Evolutionary conservation across 1,140 invertebrate genomes (phyloP), one percentile per base, ranked within the genome.

Genomic region (Dinoponera quadriceps): DNA sequence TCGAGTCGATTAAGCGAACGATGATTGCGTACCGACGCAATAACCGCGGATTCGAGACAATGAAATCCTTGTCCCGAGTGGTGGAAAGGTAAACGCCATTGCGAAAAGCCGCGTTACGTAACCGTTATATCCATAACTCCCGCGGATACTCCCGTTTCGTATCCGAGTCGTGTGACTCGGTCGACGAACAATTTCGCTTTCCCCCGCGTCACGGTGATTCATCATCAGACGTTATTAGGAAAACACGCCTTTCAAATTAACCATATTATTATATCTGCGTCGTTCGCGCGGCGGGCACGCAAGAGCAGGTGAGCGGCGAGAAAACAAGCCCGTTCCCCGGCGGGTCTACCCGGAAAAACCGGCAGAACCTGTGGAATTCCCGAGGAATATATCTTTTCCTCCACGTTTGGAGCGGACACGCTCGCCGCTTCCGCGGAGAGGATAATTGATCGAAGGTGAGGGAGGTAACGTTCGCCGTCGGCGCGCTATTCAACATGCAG

Each of bases 1-100:
- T 80, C 22, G 65, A 57, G 69, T 71, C 69, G 75, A 80, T 80
- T 80, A 60, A 80, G 75, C 65, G 75, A 71, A 71, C 75, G 75
- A 71, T 80, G 65, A 80, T 80, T 80, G 75, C 75, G 57, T 80
- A 80, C 71, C 69, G 75, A 80, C 69, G 75, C 75, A 80, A 80
- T 80, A 80, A 80, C 65, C 49, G 29, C 54, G 65, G 75, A 80
- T 80, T 80, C 22, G 33, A 80, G 65, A 80, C 75, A 80, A 71
- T 80, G 75, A 69, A 69, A 80, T 80, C 75, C 69, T 71, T 80
- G 75, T 80, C 44, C 54, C 38, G 55, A 69, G 49, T 29, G 18
- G 44, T 38, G 60, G 48, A 54, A 77, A 77, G 75, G 63, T 78
- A 78, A 44, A 69, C 65, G 63, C 63, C 51, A 33, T 78, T 80